Evolutionary conservation across 2,797 vertebrate genomes (phyloP), one percentile per base, ranked within the genome.

Genomic region (Protonibea diacanthus): DNA sequence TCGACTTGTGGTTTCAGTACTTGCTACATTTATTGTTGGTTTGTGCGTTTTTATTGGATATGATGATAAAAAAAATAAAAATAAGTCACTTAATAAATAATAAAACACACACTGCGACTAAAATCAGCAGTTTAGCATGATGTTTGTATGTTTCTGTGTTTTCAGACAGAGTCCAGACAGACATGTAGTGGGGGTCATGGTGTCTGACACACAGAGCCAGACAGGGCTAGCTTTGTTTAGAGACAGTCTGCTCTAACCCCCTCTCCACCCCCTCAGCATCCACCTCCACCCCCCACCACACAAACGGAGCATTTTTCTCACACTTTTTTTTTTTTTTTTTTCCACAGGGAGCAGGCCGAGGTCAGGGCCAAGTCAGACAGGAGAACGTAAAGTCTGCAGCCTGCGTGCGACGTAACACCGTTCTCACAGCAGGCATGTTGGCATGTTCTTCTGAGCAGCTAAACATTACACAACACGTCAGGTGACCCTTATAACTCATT

Each of bases 161-260:
- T 76, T 76, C 79, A 85, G 78, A 81, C 81, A 57, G 27, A 45
- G 65, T 56, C 44, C 65, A 79, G 63, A 86, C 71, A 64, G 58
- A 65, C n/a, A 57, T 27, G 59, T 49, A 23, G 74, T 21, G 78
- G 63, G 82, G 84, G 76, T 82, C 84, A 83, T 58, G 12, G 56
- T 71, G 61, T 71, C 66, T 48, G n/a, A 53, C 62, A 61, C 79
- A 56, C 61, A 80, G 3, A 76, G 38, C 21, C 71, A 84, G 68
- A 90, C 88, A 92, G 84, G 81, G 57, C 74, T 25, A 83, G 78
- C 89, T 92, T 92, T 93, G 90, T 92, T 89, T 83, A 84, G 79
- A 89, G 79, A 82, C 86, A 88, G 89, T 79, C 87, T 87, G 85
- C 71, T 83, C 82, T 1, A 33, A 73, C 72, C 45, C 64, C 64